Base-by-base conservation (phyloP, 2,888 invertebrate genomes). In the Drosophila sordidula region DNA sequence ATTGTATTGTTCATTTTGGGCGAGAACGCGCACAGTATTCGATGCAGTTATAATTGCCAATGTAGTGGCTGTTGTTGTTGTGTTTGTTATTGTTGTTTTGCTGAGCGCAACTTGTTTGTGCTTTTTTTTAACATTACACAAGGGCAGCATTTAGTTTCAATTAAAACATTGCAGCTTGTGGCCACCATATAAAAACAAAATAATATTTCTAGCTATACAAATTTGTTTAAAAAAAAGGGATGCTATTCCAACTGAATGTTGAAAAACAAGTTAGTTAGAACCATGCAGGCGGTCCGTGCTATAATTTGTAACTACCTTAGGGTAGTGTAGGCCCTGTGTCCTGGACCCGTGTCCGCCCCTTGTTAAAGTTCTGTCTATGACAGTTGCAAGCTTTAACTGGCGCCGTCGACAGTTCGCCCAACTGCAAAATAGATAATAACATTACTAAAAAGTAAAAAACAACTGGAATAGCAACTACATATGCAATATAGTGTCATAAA, bases 91-190 rank as follows among this genome's bases (percentile, higher is more conserved):
- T 59, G 55, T 34, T 67, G 56, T 47, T 55, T 42, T 64, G 42
- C 26, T 4, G 61, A 46, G 59, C 38, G 45, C 61, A 41, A 58
- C 82, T 74, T 84, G 85, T 78, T 81, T 67, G 63, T 75, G 72
- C 78, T 87, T 78, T 56, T 75, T 80, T 87, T 80, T 58, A 42
- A 57, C 87, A 77, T 75, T 86, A 73, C 89, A 89, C 85, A 71
- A 70, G 86, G 82, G 88, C 77, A 70, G 77, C 89, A 89, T 85
- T 85, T 85, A 85, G 88, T 85, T 85, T 87, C 85, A 85, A 85
- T 85, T 89, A 87, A 85, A 81, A 85, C 88, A 89, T 83, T 83
- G 87, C 83, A 89, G 80, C 84, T 83, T 83, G 88, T 68, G 86
- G 89, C 74, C 64, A 50, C 52, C 54, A 50, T 42, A 59, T 49